A percentile compares a stretch with the other conserved stretches of the same genome.
Evolutionary conservation across 1,140 invertebrate genomes (phyloP).

Genomic region (Zaprionus taronus): DNA sequence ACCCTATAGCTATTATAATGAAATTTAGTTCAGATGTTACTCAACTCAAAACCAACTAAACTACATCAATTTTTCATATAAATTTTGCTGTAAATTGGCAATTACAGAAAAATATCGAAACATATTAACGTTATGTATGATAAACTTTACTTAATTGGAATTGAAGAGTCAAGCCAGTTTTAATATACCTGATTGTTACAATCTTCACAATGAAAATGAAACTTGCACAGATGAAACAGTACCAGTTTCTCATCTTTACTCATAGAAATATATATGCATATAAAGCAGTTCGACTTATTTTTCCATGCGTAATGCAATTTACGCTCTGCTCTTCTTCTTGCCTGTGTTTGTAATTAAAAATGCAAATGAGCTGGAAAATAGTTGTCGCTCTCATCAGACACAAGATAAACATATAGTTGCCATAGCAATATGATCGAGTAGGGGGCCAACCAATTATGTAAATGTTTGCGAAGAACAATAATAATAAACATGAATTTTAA

Average conservation of each 20-base stretch:
- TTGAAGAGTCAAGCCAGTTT: not conserved
- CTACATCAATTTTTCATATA: no score
- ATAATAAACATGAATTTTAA: not conserved
- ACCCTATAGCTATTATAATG: not conserved
- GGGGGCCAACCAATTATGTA: not conserved
- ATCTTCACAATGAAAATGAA: no score
- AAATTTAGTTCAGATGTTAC: no score
- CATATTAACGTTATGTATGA: no score
- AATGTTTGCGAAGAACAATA: not conserved
- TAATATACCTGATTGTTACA: not conserved
- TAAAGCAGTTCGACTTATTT: not conserved
- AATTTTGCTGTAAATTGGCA: no score
- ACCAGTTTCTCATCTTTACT: no score
- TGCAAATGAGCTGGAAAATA: constrained; percentile 54
- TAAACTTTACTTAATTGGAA: no score
- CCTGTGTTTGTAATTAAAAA: constrained; percentile 58
- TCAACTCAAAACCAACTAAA: no score
- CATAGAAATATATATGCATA: no score
- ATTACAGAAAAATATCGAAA: no score
- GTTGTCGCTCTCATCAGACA: constrained; percentile 18
- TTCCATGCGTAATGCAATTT: no score
- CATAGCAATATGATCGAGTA: not conserved
- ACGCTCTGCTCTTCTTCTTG: not conserved
- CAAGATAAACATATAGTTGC: constrained; percentile 26
- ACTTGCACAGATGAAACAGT: no score